Evolutionary conservation across 1,140 invertebrate species (phyloP), one percentile per base, ranked within the genome.

Genomic region (Glomeris maerens): DNA sequence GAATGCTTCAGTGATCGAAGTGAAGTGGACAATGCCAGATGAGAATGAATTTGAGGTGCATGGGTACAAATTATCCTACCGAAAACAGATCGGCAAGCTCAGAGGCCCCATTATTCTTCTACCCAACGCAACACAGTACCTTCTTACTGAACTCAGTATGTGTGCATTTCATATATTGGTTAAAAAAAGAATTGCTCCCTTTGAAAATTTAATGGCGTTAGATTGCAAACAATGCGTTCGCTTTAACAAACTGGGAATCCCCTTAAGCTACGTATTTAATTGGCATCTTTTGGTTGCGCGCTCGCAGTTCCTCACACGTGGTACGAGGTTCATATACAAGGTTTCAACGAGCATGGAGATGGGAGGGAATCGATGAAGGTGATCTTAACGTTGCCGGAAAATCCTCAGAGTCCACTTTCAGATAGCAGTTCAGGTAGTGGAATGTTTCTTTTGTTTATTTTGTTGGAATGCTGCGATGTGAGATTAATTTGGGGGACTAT

Each of bases 121-220:
- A 22, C 64, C 64, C 53, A 69, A 69, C 60, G 46, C 53, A 17
- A 66, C 69, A 3, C 64, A 70, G 47, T 68, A 68, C 57, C 49
- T 68, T 36, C 62, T 74, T 29, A 59, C 60, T 36, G 62, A 68
- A 59, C 59, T 72, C 53, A 66, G 73, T 74, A 64, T 60, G 56
- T 59, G 28, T 42, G 25, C 5, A 21, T 42, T 21, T 5, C 17
- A 36, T 36, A 36, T 13, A 13, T 36, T 36, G 17, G 17, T n/a
- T n/a, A n/a, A n/a, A n/a, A n/a, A n/a, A n/a, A n/a, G n/a, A n/a
- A n/a, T n/a, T n/a, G n/a, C n/a, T n/a, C n/a, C n/a, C n/a, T n/a
- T n/a, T n/a, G n/a, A n/a, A n/a, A n/a, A n/a, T n/a, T n/a, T n/a
- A n/a, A n/a, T n/a, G n/a, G n/a, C n/a, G n/a, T n/a, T n/a, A n/a